These are phyloP conservation scores for Lydus trimaculatus DNA, from an alignment of 2,888 invertebrate genomes.

Conservation along the genomic window DNA sequence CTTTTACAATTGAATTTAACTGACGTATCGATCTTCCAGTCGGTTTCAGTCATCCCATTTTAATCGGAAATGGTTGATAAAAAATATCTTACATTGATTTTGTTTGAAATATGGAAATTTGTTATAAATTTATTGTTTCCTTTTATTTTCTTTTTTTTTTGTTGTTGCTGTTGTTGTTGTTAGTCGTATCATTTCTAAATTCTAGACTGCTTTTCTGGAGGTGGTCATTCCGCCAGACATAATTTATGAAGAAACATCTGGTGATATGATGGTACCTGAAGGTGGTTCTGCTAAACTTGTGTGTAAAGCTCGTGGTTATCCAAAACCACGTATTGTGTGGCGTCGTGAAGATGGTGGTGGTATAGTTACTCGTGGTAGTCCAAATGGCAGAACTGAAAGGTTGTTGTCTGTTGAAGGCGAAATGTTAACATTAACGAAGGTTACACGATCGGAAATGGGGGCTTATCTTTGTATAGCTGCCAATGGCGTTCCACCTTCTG, in stretches of 20 bases:
- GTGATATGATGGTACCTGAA: constrained; percentile 95
- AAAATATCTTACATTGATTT: background rate
- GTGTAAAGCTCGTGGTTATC: constrained; percentile 85
- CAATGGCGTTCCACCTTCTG: constrained; percentile 87
- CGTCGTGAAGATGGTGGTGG: constrained; percentile 85
- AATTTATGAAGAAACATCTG: constrained; percentile 87
- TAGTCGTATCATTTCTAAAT: constrained; percentile 16
- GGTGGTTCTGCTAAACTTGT: constrained; percentile 87
- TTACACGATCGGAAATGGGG: constrained; percentile 90
- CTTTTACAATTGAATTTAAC: constrained; percentile 5
- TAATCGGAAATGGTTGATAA: background rate
- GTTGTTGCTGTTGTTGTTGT: background rate
- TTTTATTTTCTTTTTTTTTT: constrained; percentile 15
- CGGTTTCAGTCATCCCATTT: background rate
- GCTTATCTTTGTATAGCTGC: constrained; percentile 89
- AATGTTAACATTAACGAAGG: constrained; percentile 80
- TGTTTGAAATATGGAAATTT: background rate
- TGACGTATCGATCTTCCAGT: constrained; percentile 8
- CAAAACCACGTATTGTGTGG: constrained; percentile 86
- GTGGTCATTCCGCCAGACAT: constrained; percentile 93
- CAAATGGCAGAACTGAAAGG: constrained; percentile 79
- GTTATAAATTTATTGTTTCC: constrained; percentile 14
- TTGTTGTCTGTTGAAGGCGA: constrained; percentile 80
- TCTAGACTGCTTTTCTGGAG: constrained; percentile 72
- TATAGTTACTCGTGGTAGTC: constrained; percentile 78